Percentiles rank a stretch among this genome's conserved stretches.
phyloP scores from a whole-genome alignment of 2,888 invertebrate genomes.

The Seladonia tumulorum region DNA sequence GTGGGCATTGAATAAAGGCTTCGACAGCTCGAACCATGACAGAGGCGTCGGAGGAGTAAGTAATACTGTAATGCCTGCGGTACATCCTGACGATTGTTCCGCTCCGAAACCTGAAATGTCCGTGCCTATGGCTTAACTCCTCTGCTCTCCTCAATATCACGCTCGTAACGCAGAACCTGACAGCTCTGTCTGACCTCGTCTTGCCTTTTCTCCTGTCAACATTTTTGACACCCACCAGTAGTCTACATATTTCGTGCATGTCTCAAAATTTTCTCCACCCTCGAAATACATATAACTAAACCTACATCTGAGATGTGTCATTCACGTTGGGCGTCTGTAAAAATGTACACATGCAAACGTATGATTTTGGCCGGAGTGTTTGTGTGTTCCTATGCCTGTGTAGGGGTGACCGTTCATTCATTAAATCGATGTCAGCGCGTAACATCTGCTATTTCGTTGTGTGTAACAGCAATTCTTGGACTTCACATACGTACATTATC shows the following conservation, averaged over 20 bases:
- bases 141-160: constrained; percentile 27
- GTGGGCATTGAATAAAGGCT: constrained; percentile 93
- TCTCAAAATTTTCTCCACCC: constrained; percentile 24
- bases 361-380: constrained; percentile 66
- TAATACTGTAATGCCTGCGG: constrained; percentile 74
- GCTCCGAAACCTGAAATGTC: constrained; percentile 50
- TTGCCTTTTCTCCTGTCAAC: constrained; percentile 37
- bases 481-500: constrained; percentile 43
- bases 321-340: constrained; percentile 39
- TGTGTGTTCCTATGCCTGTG: constrained; percentile 71
- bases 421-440: constrained; percentile 80
- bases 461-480: constrained; percentile 45
- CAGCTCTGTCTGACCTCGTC: constrained; percentile 39
- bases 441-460: constrained; percentile 69
- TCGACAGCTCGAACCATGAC: constrained; percentile 94
- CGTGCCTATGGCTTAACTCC: constrained; percentile 38
- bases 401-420: constrained; percentile 74
- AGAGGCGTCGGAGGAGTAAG: constrained; percentile 96
- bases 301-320: constrained; percentile 48
- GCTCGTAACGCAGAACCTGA: constrained; percentile 34
- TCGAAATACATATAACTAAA: constrained; percentile 24
- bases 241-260: constrained; percentile 20
- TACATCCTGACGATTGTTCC: constrained; percentile 49
- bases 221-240: constrained; percentile 24
- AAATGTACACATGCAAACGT: constrained; percentile 58